A percentile compares a stretch with the other conserved stretches of the same genome.
Conservation (phyloP, 1,140 invertebrate genomes). For the Caenorhabditis elegans region DNA sequence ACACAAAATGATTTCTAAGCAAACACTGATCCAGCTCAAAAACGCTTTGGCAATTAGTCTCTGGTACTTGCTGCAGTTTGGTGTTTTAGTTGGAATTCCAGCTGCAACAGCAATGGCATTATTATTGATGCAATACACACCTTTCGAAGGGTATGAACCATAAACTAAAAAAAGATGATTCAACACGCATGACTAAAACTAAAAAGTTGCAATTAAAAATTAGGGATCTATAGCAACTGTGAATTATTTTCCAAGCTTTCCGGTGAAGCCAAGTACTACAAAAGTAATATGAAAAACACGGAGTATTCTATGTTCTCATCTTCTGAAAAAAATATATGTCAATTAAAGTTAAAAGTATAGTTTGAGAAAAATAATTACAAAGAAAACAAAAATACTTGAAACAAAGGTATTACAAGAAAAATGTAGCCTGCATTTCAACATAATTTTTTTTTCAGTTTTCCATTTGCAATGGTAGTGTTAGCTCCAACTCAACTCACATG, state of each 20-base stretch:
- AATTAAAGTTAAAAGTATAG: background rate
- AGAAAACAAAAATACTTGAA: too few relatives aligned
- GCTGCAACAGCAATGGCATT: background rate
- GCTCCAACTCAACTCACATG: conserved; percentile 2
- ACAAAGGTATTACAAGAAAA: too few relatives aligned
- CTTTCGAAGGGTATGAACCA: background rate
- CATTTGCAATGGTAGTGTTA: background rate
- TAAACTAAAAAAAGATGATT: too few relatives aligned
- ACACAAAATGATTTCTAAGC: background rate
- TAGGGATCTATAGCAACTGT: too few relatives aligned
- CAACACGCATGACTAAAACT: too few relatives aligned
- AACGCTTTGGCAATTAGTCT: background rate
- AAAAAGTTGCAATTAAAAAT: too few relatives aligned
- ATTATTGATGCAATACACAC: background rate
- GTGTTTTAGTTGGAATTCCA: background rate
- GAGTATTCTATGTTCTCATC: too few relatives aligned
- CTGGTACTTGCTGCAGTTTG: conserved; percentile 13
- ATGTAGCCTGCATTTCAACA: too few relatives aligned
- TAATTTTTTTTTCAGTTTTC: background rate
- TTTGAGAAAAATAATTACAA: background rate
- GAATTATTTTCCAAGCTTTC: too few relatives aligned
- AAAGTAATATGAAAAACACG: too few relatives aligned
- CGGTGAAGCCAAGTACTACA: too few relatives aligned
- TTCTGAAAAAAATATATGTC: too few relatives aligned
- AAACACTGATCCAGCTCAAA: background rate